Conservation (phyloP, 1,140 invertebrate species). For the Sarcophaga peregrina region DNA sequence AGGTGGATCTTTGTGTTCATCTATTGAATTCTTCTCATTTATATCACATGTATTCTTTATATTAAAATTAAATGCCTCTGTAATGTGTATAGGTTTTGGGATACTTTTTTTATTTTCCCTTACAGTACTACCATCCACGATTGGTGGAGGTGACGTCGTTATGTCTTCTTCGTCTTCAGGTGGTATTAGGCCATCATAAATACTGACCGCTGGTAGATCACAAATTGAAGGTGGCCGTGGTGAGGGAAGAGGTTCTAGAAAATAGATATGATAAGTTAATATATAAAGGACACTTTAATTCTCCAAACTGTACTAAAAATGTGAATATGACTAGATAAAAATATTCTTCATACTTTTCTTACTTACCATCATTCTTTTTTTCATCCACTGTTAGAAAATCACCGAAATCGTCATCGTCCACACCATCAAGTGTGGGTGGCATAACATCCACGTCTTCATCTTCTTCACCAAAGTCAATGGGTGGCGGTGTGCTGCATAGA, state of each 20-base stretch:
- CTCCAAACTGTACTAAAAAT: not conserved
- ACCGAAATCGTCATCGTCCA: constrained; percentile 54
- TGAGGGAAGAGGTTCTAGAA: not conserved
- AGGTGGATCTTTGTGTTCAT: not conserved
- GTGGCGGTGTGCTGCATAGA: constrained; percentile 74
- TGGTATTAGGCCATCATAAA: constrained; percentile 10
- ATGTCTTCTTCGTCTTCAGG: not conserved
- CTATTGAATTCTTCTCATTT: not conserved
- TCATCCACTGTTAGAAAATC: constrained; percentile 35
- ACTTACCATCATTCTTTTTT: constrained; percentile 9
- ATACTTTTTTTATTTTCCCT: not conserved
- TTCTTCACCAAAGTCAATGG: constrained; percentile 71
- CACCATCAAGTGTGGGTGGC: constrained; percentile 67
- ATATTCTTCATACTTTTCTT: no score
- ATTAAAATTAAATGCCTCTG: constrained; percentile 25
- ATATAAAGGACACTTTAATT: not conserved
- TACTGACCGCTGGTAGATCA: constrained; percentile 27
- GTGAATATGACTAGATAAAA: no score
- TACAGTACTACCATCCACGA: not conserved
- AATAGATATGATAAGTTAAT: no score
- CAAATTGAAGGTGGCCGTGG: not conserved
- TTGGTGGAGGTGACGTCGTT: not conserved
- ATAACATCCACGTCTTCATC: constrained; percentile 73
- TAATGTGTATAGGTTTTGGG: not conserved
- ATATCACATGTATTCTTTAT: not conserved